Base-by-base conservation (phyloP, 1,140 invertebrate genomes). In the Hormaphis cornu region DNA sequence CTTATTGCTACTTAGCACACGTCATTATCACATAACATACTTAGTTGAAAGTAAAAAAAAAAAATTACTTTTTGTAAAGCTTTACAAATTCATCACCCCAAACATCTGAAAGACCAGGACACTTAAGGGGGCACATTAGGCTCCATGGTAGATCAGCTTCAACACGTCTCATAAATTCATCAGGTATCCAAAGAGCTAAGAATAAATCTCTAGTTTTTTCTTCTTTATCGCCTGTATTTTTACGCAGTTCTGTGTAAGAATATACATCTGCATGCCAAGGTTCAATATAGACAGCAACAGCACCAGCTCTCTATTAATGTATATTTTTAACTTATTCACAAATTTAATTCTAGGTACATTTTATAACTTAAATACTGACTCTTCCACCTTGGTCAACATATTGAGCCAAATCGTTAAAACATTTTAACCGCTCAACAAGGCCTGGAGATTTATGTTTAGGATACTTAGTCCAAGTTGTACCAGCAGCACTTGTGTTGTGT, bases 371-470 rank as follows among this genome's bases (percentile, higher is more conserved):
- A 20, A 33, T 12, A 66, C 53, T 72, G 75, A 85, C 83, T 80
- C 98, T 98, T 26, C 95, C 96, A 33, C 96, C 95, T 81, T 99
- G 97, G 80, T 98, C 94, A 1, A 99, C 95, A 81, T 98, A 98
- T 73, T 92, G 82, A 0, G 95, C 95, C 35, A 94, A 95, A 76
- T 95, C 95, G 77, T 99, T 99, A 75, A 88, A 99, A 0, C 98
- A 94, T 73, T 93, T 79, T 9, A 99, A 80, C 93, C 99, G 97
- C 1, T 97, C 97, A 37, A 99, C 88, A n/a, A 99, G 79, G 7
- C 97, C 97, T 81, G 97, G 98, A 0, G 95, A 98, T 66, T 66
- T 16, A 22, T 35, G 44, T 66, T 66, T 66, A 24, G 61, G 61
- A 48, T 66, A 66, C n/a, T 44, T 48, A 16, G 85, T 83, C 37